Percentiles rank a stretch among this genome's conserved stretches.
Conservation (phyloP, 2,888 invertebrate species). For the Tineola bisselliella region DNA sequence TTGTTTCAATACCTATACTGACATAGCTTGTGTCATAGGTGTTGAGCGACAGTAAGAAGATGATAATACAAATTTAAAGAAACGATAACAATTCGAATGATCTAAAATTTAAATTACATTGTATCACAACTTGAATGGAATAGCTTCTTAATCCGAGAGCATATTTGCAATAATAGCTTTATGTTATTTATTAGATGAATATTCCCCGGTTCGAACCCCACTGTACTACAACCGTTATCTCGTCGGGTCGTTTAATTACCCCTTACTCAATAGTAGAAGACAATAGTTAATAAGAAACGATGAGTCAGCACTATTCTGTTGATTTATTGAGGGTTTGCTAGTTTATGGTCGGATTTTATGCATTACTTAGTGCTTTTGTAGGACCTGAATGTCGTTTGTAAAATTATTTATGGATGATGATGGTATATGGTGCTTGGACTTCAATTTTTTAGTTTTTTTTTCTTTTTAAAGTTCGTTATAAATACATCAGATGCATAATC, state of each 20-base stretch:
- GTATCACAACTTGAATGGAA: conserved; percentile 18
- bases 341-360: neutral
- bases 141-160: conserved; percentile 21
- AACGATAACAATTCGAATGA: neutral
- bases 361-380: neutral
- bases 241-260: conserved; percentile 46
- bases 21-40: no score
- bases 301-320: conserved; percentile 46
- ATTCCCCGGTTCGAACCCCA: conserved; percentile 25
- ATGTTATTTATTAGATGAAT: conserved; percentile 59
- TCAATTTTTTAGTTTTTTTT: no score
- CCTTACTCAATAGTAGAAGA: conserved; percentile 40
- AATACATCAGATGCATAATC: no score
- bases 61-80: no score
- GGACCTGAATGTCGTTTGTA: neutral
- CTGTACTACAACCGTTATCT: conserved; percentile 11
- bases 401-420: neutral
- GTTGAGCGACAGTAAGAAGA: no score
- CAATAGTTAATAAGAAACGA: conserved; percentile 65
- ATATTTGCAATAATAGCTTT: conserved; percentile 33
- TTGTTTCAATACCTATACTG: no score
- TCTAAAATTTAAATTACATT: neutral
- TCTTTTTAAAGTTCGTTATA: no score
- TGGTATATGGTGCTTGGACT: no score
- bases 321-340: conserved; percentile 38